A percentile compares a stretch with the other conserved stretches of the same genome.
phyloP scores from a whole-genome alignment of 2,888 invertebrate genomes.

The Cephalotes varians region DNA sequence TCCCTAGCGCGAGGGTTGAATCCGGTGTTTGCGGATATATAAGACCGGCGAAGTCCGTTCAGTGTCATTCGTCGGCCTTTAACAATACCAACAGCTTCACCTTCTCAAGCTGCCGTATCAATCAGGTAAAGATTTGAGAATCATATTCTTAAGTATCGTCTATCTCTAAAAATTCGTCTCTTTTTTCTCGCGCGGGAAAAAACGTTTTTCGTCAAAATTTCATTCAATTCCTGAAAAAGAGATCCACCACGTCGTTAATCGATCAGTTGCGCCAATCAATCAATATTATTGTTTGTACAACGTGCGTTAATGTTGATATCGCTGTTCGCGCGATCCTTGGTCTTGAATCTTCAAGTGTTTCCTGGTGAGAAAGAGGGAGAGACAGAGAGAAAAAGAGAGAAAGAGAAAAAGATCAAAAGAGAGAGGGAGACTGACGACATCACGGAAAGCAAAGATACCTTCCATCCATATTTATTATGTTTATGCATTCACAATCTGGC shows the following conservation, averaged over 20 bases:
- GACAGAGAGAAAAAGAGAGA: neutral
- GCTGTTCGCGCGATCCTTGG: slow-evolving; percentile 65
- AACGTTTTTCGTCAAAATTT: neutral
- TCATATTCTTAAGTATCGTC: slow-evolving; percentile 10
- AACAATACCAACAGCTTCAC: slow-evolving; percentile 68
- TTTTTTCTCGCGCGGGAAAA: neutral
- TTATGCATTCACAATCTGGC: slow-evolving; percentile 74
- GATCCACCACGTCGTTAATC: neutral
- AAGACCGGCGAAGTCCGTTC: slow-evolving; percentile 69
- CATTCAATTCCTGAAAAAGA: neutral
- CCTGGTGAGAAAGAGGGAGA: slow-evolving; percentile 53
- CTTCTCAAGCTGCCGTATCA: slow-evolving; percentile 58
- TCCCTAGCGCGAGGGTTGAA: slow-evolving; percentile 74
- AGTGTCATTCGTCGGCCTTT: slow-evolving; percentile 73
- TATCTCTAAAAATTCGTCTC: neutral
- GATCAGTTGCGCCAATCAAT: neutral
- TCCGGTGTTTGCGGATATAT: slow-evolving; percentile 73
- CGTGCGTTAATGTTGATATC: slow-evolving; percentile 54
- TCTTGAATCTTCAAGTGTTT: slow-evolving; percentile 69
- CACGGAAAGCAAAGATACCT: slow-evolving; percentile 58
- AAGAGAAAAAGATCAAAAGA: neutral
- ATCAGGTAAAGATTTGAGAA: slow-evolving; percentile 65
- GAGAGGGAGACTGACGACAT: slow-evolving; percentile 37
- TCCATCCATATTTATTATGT: slow-evolving; percentile 76
- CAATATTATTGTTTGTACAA: slow-evolving; percentile 32